phyloP scores from a whole-genome alignment of 2,888 invertebrate genomes.

The Standfussiana lucernea region DNA sequence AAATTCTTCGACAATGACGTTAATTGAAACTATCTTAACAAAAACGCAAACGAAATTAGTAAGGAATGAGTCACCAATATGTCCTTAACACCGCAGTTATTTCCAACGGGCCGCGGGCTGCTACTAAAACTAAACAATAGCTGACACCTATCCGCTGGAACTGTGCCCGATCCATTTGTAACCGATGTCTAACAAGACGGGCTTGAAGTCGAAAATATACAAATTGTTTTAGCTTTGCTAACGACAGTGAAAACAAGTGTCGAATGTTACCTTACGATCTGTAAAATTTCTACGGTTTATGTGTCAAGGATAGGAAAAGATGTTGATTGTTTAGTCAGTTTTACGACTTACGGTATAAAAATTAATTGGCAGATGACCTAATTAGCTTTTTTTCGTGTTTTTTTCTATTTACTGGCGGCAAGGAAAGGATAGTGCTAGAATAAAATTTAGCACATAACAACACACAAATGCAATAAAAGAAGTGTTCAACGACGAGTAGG shows the following conservation, averaged over 20 bases:
- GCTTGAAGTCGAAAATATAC: conserved; percentile 49
- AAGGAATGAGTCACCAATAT: conserved; percentile 40
- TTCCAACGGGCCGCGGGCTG: conserved; percentile 60
- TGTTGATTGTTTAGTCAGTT: conserved; percentile 20
- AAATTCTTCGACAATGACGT: not conserved
- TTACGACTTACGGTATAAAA: conserved; percentile 13
- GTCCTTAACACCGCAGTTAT: conserved; percentile 70
- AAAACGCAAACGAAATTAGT: conserved; percentile 16
- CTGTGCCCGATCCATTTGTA: conserved; percentile 80
- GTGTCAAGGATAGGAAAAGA: conserved; percentile 14
- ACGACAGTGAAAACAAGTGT: conserved; percentile 1
- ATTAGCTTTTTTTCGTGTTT: conserved; percentile 6
- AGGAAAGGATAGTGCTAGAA: not conserved
- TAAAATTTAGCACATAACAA: not conserved
- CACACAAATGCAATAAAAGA: not conserved
- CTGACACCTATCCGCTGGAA: conserved; percentile 73
- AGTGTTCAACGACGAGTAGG: not conserved
- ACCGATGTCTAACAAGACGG: conserved; percentile 65
- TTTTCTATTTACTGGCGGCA: not conserved
- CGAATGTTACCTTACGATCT: not conserved
- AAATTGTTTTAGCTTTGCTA: conserved; percentile 53
- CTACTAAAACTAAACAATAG: conserved; percentile 73
- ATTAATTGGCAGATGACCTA: conserved; percentile 22
- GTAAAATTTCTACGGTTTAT: not conserved
- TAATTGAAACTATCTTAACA: conserved; percentile 3